Percentiles rank a stretch among this genome's conserved stretches.
phyloP scores from a whole-genome alignment of 92 coral and sea anemone species.

The Palythoa grandiflora region DNA sequence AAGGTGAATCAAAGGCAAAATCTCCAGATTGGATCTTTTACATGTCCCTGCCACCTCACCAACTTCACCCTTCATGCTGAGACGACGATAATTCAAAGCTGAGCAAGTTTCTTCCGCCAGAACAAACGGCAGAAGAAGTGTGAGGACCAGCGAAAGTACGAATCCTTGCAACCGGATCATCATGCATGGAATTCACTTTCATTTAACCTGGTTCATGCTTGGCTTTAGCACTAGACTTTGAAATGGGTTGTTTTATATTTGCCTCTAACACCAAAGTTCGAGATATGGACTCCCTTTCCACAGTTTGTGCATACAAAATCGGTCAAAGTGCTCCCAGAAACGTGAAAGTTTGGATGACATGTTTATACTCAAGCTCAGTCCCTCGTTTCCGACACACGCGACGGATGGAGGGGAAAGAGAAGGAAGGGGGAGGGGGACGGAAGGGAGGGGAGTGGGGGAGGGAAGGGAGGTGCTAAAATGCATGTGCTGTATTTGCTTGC shows the following conservation, averaged over 20 bases:
- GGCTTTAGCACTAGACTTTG: background rate
- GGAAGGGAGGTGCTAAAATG: no score
- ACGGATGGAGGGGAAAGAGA: no score
- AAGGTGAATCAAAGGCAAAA: background rate
- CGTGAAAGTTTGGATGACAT: no score
- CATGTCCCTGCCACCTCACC: background rate
- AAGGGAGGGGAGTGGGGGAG: no score
- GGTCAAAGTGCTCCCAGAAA: no score
- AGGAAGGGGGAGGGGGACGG: no score
- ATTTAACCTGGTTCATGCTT: background rate
- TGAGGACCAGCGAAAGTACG: background rate
- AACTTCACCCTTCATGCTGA: background rate
- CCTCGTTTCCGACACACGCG: no score
- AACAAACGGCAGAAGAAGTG: background rate
- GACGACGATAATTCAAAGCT: background rate
- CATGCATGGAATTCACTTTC: background rate
- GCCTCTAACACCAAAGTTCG: no score
- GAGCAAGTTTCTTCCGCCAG: conserved; percentile 1
- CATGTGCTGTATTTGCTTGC: no score
- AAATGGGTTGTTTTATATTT: background rate
- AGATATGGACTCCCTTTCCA: no score
- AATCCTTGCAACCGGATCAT: background rate
- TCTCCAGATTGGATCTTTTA: background rate
- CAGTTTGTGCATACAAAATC: no score
- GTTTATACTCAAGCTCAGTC: no score